Conservation (phyloP, 2,113 vertebrate genomes). For the Centrocercus urophasianus region DNA sequence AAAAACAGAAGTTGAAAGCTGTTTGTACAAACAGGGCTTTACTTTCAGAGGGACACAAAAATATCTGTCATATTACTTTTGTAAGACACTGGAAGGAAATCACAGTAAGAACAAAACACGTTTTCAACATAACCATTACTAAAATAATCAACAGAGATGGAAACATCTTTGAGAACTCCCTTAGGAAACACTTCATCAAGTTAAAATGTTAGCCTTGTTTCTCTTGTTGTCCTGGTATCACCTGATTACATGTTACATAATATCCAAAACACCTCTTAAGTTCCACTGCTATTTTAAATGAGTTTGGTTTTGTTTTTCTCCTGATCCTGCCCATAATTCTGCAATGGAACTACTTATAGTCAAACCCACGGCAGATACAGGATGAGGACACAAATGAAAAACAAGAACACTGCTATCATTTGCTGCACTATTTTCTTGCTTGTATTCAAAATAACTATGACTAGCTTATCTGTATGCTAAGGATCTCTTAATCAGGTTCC, state of each 20-base stretch:
- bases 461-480: no score
- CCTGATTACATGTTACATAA: not conserved
- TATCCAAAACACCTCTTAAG: not conserved
- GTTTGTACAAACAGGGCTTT: not conserved
- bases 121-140: not conserved
- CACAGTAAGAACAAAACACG: not conserved
- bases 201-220: not conserved
- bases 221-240: no score
- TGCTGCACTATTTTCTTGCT: not conserved
- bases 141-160: not conserved
- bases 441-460: not conserved
- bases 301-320: not conserved
- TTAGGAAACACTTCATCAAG: not conserved
- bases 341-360: not conserved
- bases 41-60: not conserved
- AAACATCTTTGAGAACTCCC: not conserved
- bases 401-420: not conserved
- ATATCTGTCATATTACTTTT: not conserved
- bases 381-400: not conserved
- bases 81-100: not conserved
- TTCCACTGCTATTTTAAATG: not conserved
- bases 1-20: not conserved
- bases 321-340: not conserved
- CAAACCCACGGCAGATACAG: rapidly evolving
- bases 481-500: not conserved